Evolutionary conservation across 2,113 vertebrate genomes (phyloP).

Genomic region (Australoheros scitulus): DNA sequence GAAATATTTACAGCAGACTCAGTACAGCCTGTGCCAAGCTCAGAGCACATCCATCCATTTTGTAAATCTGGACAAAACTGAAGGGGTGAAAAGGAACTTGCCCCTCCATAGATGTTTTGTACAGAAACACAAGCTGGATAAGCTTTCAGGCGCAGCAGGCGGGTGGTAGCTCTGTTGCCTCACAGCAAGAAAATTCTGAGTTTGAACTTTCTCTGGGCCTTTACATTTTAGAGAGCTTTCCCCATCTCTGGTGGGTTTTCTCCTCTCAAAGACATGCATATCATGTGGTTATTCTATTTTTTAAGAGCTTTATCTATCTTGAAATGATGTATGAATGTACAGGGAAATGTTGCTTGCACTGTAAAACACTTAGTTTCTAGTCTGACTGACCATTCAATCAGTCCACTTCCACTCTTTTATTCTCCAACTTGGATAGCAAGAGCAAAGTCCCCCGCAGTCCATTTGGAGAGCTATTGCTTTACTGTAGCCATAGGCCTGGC

Average conservation of each 20-base stretch:
- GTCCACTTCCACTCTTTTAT: not conserved
- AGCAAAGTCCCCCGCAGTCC: not conserved
- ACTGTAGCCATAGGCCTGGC: not conserved
- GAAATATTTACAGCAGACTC: too few relatives aligned
- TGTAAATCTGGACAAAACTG: too few relatives aligned
- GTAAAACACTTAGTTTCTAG: rapidly evolving
- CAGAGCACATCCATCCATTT: too few relatives aligned
- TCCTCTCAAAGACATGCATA: not conserved
- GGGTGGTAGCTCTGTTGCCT: not conserved
- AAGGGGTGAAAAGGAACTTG: too few relatives aligned
- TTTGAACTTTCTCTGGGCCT: not conserved
- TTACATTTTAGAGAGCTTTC: not conserved
- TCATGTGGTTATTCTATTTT: not conserved
- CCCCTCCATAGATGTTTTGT: too few relatives aligned
- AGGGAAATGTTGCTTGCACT: too few relatives aligned
- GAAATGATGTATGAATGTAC: not conserved
- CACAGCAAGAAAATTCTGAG: not conserved
- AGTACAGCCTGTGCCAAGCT: too few relatives aligned
- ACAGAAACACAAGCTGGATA: not conserved
- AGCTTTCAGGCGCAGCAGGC: rapidly evolving
- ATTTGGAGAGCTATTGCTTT: not conserved
- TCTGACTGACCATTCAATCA: too few relatives aligned
- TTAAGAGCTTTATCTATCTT: not conserved
- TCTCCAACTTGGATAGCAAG: not conserved
- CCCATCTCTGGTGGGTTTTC: not conserved